Conservation (phyloP, 2,888 invertebrate genomes). For the Meliscaeva auricollis region DNA sequence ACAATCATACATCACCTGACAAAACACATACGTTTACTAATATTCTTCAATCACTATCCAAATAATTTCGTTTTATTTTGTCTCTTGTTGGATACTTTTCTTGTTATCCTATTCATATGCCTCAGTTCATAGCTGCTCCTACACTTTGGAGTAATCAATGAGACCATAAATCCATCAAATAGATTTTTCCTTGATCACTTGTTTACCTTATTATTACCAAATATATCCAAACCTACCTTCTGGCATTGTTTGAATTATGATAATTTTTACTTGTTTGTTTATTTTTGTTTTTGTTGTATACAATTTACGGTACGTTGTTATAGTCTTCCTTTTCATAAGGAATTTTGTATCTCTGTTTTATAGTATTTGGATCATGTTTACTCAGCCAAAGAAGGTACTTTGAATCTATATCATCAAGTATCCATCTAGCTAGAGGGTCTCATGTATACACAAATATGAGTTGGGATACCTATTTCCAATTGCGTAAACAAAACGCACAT, state of each 20-base stretch:
- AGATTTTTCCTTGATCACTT: slow-evolving; percentile 66
- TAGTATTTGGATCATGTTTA: slow-evolving; percentile 70
- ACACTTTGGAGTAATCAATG: slow-evolving; percentile 15
- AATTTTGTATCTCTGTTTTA: slow-evolving; percentile 37
- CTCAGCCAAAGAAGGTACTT: slow-evolving; percentile 45
- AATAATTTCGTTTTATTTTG: slow-evolving; percentile 42
- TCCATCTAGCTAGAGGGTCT: background rate
- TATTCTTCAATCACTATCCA: slow-evolving; percentile 48
- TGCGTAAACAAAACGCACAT: slow-evolving; percentile 40
- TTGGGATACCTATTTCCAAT: slow-evolving; percentile 50
- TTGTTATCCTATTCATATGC: slow-evolving; percentile 15
- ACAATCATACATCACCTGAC: slow-evolving; percentile 2
- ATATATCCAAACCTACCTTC: slow-evolving; percentile 14
- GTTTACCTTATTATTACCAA: slow-evolving; percentile 69
- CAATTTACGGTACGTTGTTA: slow-evolving; percentile 5
- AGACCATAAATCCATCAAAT: slow-evolving; percentile 65
- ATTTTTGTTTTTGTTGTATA: background rate
- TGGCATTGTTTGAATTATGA: slow-evolving; percentile 69
- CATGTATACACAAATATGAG: too few relatives aligned
- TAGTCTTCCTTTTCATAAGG: background rate
- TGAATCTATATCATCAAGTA: too few relatives aligned
- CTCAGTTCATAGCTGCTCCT: slow-evolving; percentile 20
- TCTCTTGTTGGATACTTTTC: slow-evolving; percentile 32
- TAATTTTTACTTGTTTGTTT: slow-evolving; percentile 37
- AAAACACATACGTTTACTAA: slow-evolving; percentile 43